Evolutionary conservation across 2,888 invertebrate species (phyloP), one percentile per base, ranked within the genome.

Genomic region (Chrysodeixis includens): DNA sequence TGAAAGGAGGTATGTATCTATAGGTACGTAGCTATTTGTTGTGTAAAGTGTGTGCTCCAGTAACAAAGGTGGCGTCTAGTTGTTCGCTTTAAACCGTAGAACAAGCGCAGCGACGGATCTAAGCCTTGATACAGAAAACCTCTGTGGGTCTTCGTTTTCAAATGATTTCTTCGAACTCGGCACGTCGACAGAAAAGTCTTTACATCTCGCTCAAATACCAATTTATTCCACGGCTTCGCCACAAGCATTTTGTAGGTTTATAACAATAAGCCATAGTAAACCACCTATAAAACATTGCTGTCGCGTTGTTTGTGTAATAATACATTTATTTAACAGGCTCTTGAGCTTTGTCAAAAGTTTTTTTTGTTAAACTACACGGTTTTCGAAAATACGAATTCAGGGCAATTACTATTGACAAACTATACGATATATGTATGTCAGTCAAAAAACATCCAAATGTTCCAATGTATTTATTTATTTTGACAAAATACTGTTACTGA

Each of bases 191-290:
- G 62, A 63, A 61, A 61, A 53, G 49, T 53, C 52, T 74, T 60
- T 67, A 75, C 54, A 63, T 66, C 62, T 56, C 60, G 30, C 35
- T 32, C 57, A 71, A 74, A 74, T 66, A 54, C 46, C 60, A 74
- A 70, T 74, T 71, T 75, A 75, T 71, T 53, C 44, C 30, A 49
- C 52, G 57, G 62, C 59, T 74, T 74, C 60, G 30, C 57, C 46
- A 57, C 51, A 62, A n/a, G 51, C 44, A 40, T 66, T 74, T 62
- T 62, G 59, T 60, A 40, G 62, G 54, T 62, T 62, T 74, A 70
- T 62, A 54, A 60, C 66, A 60, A 59, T 26, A 62, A 62, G 44
- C n/a, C n/a, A 53, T 52, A 74, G 12, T 49, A 70, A 73, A 35
- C 16, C 40, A 60, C 20, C 16, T 49, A 51, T 57, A 62, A 66